A percentile compares a stretch with the other conserved stretches of the same genome.
Evolutionary conservation across 1,140 invertebrate genomes (phyloP).

Genomic region (Ceratosolen fusciceps): DNA sequence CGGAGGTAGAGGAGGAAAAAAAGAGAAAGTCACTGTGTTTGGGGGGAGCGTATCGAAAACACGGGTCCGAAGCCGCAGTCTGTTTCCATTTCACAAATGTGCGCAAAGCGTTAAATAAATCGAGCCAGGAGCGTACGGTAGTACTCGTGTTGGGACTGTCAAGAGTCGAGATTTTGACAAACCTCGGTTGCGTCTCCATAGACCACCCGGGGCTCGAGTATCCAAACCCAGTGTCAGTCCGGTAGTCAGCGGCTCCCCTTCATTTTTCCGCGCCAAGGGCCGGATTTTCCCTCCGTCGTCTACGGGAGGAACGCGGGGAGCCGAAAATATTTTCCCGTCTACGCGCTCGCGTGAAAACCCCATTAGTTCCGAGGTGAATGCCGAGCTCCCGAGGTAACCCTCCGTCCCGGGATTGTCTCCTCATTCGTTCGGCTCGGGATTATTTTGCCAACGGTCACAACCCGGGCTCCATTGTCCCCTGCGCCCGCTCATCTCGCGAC

Average conservation of each 20-base stretch:
- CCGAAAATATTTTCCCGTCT: conserved; percentile 34
- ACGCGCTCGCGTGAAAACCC: conserved; percentile 3
- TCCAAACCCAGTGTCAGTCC: conserved; percentile 34
- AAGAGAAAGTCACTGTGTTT: neutral
- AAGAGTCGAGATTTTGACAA: conserved; percentile 52
- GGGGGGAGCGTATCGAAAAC: neutral
- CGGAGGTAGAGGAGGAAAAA: neutral
- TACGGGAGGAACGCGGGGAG: conserved; percentile 24
- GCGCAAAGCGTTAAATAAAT: conserved; percentile 25
- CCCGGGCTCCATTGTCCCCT: neutral
- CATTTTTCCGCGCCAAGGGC: neutral
- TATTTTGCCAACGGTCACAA: neutral
- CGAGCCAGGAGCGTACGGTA: conserved; percentile 54
- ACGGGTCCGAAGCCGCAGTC: neutral
- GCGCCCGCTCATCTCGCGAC: neutral
- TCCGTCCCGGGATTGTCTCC: neutral
- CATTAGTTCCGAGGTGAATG: conserved; percentile 15
- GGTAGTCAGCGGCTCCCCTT: conserved; percentile 15
- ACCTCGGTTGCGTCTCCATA: conserved; percentile 54
- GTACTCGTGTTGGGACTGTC: conserved; percentile 45
- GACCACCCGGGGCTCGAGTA: conserved; percentile 47
- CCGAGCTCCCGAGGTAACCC: neutral
- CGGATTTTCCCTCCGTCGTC: conserved; percentile 21
- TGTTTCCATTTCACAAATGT: neutral
- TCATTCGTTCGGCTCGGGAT: conserved; percentile 10